A percentile compares a stretch with the other conserved stretches of the same genome.
Conservation (phyloP, 2,797 vertebrate genomes). For the Cheirogaleus major region DNA sequence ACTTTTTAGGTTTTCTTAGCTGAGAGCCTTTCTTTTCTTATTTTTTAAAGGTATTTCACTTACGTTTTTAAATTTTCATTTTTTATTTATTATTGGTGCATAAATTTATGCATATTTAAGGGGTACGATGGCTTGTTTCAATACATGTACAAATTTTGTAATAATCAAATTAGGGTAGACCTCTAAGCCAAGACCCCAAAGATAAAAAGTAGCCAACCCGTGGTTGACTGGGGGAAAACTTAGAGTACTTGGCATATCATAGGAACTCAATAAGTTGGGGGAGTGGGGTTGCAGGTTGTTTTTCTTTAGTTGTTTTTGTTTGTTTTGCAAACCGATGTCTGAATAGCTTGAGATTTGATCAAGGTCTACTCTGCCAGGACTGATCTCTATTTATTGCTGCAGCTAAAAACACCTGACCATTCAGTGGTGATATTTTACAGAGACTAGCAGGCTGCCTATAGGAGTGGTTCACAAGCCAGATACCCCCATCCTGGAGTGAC, state of each 20-base stretch:
- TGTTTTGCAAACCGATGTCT: not conserved
- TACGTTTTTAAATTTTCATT: not conserved
- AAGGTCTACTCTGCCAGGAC: not conserved
- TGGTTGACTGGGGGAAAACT: not conserved
- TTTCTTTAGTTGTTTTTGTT: not conserved
- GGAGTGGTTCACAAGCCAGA: not conserved
- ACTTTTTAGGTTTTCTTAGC: not conserved
- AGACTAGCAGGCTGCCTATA: not conserved
- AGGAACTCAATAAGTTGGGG: not conserved
- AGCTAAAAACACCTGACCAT: not conserved
- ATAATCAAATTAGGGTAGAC: not conserved
- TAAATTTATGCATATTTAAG: not conserved
- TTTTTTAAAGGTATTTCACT: not conserved
- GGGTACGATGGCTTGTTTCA: not conserved
- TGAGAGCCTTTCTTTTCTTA: not conserved
- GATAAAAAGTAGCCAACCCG: not conserved
- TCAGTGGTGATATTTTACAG: not conserved
- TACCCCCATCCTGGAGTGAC: not conserved
- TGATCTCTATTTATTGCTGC: not conserved
- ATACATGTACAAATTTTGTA: not conserved
- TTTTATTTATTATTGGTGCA: not conserved
- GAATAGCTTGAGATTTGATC: conserved; percentile 31
- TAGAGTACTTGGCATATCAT: no score
- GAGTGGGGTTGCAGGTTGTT: not conserved
- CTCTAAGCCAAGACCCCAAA: not conserved